Percentiles rank a stretch among this genome's conserved stretches.
Conservation (phyloP, 2,888 invertebrate species). For the Drosophila vallismaia region DNA sequence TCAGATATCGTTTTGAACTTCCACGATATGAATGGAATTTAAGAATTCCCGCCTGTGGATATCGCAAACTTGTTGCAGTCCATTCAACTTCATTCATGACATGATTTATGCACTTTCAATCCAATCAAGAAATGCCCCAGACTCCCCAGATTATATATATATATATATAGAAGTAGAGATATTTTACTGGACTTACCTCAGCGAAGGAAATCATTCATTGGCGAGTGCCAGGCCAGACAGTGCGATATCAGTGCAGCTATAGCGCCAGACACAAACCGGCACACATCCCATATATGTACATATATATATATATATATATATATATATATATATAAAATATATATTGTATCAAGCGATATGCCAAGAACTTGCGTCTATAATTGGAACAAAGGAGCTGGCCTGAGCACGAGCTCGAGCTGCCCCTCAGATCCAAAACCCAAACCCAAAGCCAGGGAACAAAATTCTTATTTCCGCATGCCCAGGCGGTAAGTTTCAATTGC, state of each 20-base stretch:
- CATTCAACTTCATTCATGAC: conserved; percentile 45
- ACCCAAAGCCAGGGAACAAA: conserved; percentile 29
- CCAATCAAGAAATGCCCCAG: conserved; percentile 40
- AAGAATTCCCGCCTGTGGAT: conserved; percentile 37
- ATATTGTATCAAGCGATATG: conserved; percentile 56
- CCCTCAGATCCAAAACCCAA: background rate
- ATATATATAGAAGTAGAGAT: background rate
- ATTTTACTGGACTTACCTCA: conserved; percentile 25
- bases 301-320: background rate
- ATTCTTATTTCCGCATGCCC: conserved; percentile 46
- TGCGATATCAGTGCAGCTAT: conserved; percentile 42
- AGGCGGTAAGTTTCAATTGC: conserved; percentile 33
- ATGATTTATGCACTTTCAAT: conserved; percentile 42
- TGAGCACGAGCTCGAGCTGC: conserved; percentile 9
- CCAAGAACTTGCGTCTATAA: conserved; percentile 45
- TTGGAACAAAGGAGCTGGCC: conserved; percentile 47
- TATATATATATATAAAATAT: conserved; percentile 6
- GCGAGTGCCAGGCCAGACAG: conserved; percentile 22
- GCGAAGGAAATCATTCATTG: conserved; percentile 34
- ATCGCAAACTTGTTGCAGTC: conserved; percentile 38
- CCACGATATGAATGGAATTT: conserved; percentile 28
- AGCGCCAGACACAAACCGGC: conserved; percentile 77
- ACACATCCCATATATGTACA: conserved; percentile 40
- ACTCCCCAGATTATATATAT: conserved; percentile 13
- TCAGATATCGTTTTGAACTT: conserved; percentile 4